Evolutionary conservation across 2,888 invertebrate species (phyloP).

Genomic region (Bombylius discolor): DNA sequence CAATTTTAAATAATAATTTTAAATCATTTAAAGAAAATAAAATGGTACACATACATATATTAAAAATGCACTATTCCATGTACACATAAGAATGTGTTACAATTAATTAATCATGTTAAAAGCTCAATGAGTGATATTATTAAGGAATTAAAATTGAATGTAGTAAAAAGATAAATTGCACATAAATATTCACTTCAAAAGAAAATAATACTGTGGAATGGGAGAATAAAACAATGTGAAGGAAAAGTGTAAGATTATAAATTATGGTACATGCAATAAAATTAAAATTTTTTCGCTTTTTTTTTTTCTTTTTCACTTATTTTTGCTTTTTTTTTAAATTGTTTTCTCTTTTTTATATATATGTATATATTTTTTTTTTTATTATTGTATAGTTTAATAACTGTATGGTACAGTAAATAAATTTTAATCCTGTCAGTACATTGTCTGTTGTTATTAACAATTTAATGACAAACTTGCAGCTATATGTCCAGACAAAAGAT

Average conservation of each 20-base stretch:
- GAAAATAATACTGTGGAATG: too few relatives aligned
- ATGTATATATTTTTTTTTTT: neutral
- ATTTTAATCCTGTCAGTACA: neutral
- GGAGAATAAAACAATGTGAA: neutral
- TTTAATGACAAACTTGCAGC: neutral
- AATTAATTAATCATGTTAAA: too few relatives aligned
- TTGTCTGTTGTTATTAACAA: neutral
- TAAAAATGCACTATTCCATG: too few relatives aligned
- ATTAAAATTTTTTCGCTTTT: neutral
- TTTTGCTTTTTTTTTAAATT: neutral
- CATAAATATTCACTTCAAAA: too few relatives aligned
- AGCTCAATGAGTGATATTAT: neutral
- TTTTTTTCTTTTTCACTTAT: neutral
- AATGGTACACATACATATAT: too few relatives aligned
- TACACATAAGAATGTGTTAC: too few relatives aligned
- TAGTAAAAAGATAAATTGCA: neutral
- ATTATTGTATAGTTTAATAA: neutral
- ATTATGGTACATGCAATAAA: neutral
- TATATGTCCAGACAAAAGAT: neutral
- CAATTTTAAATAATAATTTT: too few relatives aligned
- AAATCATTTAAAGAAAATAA: too few relatives aligned
- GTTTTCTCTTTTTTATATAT: neutral
- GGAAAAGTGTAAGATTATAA: neutral
- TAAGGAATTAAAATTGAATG: neutral
- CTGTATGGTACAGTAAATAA: neutral